Evolutionary conservation across 2,797 vertebrate species (phyloP).

Genomic region (Gephyroberyx darwinii): DNA sequence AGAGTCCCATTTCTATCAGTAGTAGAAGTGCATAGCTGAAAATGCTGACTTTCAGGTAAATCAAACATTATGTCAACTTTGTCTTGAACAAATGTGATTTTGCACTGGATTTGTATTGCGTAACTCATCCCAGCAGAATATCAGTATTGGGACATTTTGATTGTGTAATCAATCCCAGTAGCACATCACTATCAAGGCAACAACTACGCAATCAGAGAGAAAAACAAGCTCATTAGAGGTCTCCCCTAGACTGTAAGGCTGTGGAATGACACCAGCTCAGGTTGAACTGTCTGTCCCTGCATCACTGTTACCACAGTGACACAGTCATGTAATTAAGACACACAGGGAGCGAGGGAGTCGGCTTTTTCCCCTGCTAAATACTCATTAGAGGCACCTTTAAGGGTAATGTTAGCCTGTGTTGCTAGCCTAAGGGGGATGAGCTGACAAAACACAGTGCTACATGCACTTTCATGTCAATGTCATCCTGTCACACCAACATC

Average conservation of each 20-base stretch:
- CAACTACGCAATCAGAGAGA: slow-evolving; percentile 61
- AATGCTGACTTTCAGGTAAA: too few relatives aligned
- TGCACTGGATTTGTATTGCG: slow-evolving; percentile 3
- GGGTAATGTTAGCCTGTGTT: slow-evolving; percentile 70
- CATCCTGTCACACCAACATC: slow-evolving; percentile 32
- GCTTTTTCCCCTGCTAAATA: slow-evolving; percentile 74
- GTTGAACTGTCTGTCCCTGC: slow-evolving; percentile 65
- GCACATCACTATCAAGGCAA: slow-evolving; percentile 59
- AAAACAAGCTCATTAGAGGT: slow-evolving; percentile 80
- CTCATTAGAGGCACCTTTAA: slow-evolving; percentile 80
- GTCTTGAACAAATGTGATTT: not conserved
- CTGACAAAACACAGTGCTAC: slow-evolving; percentile 66
- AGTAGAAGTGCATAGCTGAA: too few relatives aligned
- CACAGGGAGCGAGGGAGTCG: slow-evolving; percentile 61
- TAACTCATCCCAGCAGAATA: slow-evolving; percentile 10
- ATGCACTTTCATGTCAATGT: slow-evolving; percentile 49
- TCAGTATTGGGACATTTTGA: slow-evolving; percentile 8
- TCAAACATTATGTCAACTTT: not conserved
- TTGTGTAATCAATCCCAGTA: slow-evolving; percentile 56
- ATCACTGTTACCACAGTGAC: slow-evolving; percentile 78
- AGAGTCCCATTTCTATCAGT: slow-evolving; percentile 14
- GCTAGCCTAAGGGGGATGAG: slow-evolving; percentile 69
- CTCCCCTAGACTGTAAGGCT: slow-evolving; percentile 51
- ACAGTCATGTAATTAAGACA: slow-evolving; percentile 76
- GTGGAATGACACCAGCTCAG: slow-evolving; percentile 38